Evolutionary conservation across 2,797 vertebrate species (phyloP).

Genomic region (Luscinia megarhynchos): DNA sequence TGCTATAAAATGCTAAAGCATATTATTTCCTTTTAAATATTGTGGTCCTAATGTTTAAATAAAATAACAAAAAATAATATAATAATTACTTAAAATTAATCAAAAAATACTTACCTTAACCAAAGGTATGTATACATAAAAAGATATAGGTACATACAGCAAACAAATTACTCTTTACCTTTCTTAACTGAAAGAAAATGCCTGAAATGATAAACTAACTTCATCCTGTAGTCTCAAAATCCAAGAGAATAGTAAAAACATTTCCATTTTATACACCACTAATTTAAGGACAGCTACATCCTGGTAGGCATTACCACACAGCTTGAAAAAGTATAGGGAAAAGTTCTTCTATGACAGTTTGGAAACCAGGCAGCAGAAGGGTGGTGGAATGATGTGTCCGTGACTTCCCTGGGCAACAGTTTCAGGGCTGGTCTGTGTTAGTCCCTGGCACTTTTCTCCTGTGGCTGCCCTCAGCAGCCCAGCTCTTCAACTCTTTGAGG

Average conservation of each 20-base stretch:
- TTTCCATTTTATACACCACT: neutral
- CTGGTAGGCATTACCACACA: fast-evolving
- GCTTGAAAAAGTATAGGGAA: neutral
- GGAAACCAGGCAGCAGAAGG: neutral
- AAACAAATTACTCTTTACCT: neutral
- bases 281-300: neutral
- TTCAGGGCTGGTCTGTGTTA: neutral
- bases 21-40: neutral
- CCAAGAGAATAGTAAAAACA: neutral
- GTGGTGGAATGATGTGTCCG: fast-evolving
- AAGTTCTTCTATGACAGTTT: neutral
- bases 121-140: neutral
- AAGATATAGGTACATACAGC: fast-evolving
- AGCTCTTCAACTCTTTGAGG: neutral
- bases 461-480: neutral
- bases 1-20: neutral
- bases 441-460: neutral
- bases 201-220: neutral
- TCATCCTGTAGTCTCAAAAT: neutral
- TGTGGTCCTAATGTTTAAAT: neutral
- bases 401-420: neutral
- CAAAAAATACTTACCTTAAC: neutral
- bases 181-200: neutral
- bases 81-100: neutral
- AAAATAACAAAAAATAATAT: neutral